Percentiles rank a stretch among this genome's conserved stretches.
Evolutionary conservation across 92 coral and sea anemone genomes (phyloP).

Genomic region (Porites lobata): DNA sequence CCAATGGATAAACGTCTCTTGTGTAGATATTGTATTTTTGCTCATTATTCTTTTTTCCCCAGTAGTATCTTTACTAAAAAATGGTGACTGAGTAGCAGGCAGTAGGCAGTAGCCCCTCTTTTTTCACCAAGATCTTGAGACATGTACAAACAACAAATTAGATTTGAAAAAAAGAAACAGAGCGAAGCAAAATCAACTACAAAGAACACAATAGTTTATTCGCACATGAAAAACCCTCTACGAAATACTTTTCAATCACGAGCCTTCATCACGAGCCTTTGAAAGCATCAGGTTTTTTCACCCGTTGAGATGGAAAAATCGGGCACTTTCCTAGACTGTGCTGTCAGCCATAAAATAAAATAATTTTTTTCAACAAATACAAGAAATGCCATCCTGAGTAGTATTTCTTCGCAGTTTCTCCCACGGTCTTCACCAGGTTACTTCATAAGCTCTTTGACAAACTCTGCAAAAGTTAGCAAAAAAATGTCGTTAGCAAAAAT

Average conservation of each 20-base stretch:
- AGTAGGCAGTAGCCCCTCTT: too few relatives aligned
- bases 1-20: too few relatives aligned
- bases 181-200: background rate
- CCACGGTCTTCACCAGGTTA: background rate
- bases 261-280: background rate
- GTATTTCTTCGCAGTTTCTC: slow-evolving; percentile 17
- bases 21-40: too few relatives aligned
- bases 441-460: slow-evolving; percentile 67
- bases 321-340: background rate
- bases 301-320: background rate
- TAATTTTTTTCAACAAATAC: background rate
- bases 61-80: too few relatives aligned
- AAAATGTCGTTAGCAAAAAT: background rate
- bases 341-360: slow-evolving; percentile 18
- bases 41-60: too few relatives aligned
- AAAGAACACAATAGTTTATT: slow-evolving; percentile 13
- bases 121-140: too few relatives aligned
- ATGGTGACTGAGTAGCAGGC: too few relatives aligned
- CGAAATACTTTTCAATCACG: background rate
- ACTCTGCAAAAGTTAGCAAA: slow-evolving; percentile 52
- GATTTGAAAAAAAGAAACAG: background rate
- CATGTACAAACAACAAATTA: too few relatives aligned
- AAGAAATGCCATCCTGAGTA: slow-evolving; percentile 14
- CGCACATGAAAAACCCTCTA: slow-evolving; percentile 14
- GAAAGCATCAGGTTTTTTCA: slow-evolving; percentile 10